Percentiles rank a stretch among this genome's conserved stretches.
Evolutionary conservation across 2,888 invertebrate genomes (phyloP).

Genomic region (Caenorhabditis japonica): DNA sequence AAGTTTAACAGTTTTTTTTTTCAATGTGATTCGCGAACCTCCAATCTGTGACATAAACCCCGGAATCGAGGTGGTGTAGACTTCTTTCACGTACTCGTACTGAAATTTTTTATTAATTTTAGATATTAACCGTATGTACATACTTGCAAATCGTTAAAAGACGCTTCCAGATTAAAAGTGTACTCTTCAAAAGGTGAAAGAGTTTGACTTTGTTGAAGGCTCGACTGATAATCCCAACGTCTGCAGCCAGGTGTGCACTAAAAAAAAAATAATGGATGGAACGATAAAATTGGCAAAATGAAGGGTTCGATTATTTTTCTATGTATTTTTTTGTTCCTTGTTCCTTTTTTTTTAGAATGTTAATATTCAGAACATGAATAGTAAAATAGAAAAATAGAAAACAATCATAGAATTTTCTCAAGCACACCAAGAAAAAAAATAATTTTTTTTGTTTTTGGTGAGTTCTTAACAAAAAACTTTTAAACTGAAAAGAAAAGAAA

Average conservation of each 20-base stretch:
- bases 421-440: no score
- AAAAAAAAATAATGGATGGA: conserved; percentile 37
- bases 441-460: conserved; percentile 8
- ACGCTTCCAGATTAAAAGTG: conserved; percentile 72
- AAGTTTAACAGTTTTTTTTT: neutral
- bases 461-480: neutral
- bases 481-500: neutral
- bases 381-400: neutral
- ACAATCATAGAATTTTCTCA: neutral
- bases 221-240: conserved; percentile 73
- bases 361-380: neutral
- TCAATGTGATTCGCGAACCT: conserved; percentile 33
- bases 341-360: neutral
- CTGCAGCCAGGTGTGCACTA: conserved; percentile 70
- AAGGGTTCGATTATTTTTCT: neutral
- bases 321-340: neutral
- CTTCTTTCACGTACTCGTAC: conserved; percentile 74
- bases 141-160: conserved; percentile 73
- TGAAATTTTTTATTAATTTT: no score
- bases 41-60: conserved; percentile 77
- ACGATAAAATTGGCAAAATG: neutral
- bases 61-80: conserved; percentile 73
- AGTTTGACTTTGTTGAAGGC: conserved; percentile 67
- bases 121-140: no score
- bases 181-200: conserved; percentile 65